Evolutionary conservation across 2,113 vertebrate genomes (phyloP), one percentile per base, ranked within the genome.

Genomic region (Daboia siamensis): DNA sequence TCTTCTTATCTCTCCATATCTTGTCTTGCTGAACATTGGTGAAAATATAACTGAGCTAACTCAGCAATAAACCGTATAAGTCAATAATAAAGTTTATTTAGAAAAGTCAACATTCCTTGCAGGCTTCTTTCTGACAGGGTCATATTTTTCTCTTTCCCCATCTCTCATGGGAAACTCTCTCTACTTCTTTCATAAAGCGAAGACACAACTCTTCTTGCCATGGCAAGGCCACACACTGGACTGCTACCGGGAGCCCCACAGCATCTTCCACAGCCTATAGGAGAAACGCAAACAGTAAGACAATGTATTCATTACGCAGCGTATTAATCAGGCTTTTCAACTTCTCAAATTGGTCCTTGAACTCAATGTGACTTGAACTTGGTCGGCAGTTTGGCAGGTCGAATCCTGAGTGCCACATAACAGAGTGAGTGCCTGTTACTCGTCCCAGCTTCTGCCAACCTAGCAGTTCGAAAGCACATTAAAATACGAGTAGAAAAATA

Each of bases 121-220:
- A 0, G 0, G 15, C 92, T 90, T 88, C 89, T 90, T 92, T 91
- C 85, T 56, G 87, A 88, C n/a, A 59, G 91, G 13, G 15, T 93
- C 89, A 93, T 59, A 90, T 51, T 55, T 56, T 95, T 59, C 26
- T 95, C 64, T 24, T 8, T 0, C 33, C 93, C 91, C 85, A 89
- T 86, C 57, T 90, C 0, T 17, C 87, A 0, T 0, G 1, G 15
- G 3, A 0, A 0, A 91, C 39, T 46, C 54, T n/a, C 88, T 98
- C 98, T 93, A 98, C 97, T 89, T 98, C 98, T 91, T 96, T 97
- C 97, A 97, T 97, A 87, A 98, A 95, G 52, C 94, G 33, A 87
- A 98, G 97, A 86, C 97, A 97, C 29, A 98, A 91, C 95, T 99
- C 98, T 48, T 98, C 98, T 91, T 98, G 98, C 98, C 98, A 98